Evolutionary conservation across 92 coral and sea anemone species (phyloP), one percentile per base, ranked within the genome.

Genomic region (Heliopora coerulea): DNA sequence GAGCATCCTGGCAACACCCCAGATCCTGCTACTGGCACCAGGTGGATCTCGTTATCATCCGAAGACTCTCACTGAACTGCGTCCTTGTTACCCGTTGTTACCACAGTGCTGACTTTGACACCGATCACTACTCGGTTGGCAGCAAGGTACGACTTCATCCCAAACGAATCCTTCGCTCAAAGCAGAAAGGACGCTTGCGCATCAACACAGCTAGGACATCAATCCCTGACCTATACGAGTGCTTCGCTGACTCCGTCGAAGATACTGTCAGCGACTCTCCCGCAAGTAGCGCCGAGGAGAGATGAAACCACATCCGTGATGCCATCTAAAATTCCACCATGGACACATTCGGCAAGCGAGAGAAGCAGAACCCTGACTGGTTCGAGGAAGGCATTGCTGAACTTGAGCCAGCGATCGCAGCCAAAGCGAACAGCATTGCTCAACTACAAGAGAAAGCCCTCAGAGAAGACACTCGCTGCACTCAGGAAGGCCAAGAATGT

Each of bases 131-230:
- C 19, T 35, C 62, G 42, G 58, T 63, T 56, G 75, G 28, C 52
- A 60, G 74, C 65, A 80, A 73, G 80, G 60, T 60, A 56, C 68
- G 68, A 58, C 79, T 79, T 67, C 68, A 79, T 57, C 69, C 59
- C 8, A 30, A 69, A 33, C 63, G 62, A 49, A 44, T 64, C 63
- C 75, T 35, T 4, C 76, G 17, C 67, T 54, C 77, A 54, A 68
- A 79, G 58, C 57, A 39, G 66, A 79, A 67, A 33, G 19, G 78
- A 17, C 68, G 40, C n/a, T 59, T 74, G 12, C 41, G 67, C 13
- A 54, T 73, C 7, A 73, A 73, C 5, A 54, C 25, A 14, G 19
- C 0, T 48, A 54, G 8, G 66, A 73, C 67, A 6, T 3, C 0
- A 0, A 1, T 25, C 44, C 74, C 74, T 1, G 21, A 73, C 68